A percentile compares a stretch with the other conserved stretches of the same genome.
phyloP scores from a whole-genome alignment of 2,113 vertebrate species.

The Tauraco erythrolophus region DNA sequence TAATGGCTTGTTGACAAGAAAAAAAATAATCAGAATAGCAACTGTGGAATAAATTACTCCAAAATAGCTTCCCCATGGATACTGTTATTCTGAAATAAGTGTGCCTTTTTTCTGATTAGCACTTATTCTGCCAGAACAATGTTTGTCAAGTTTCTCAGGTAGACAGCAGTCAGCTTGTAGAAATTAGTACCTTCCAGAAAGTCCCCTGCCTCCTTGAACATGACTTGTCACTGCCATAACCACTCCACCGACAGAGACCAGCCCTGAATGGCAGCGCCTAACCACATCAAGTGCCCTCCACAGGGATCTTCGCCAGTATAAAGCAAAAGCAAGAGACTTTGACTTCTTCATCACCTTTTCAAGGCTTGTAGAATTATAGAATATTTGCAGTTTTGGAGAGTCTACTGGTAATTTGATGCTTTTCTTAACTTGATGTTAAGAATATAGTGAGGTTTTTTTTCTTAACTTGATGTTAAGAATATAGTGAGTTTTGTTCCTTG shows the following conservation, averaged over 20 bases:
- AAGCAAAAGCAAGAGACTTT: neutral
- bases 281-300: neutral
- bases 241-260: neutral
- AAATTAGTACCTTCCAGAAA: neutral
- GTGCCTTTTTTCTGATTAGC: neutral
- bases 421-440: neutral
- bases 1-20: constrained; percentile 17
- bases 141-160: neutral
- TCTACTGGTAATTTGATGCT: neutral
- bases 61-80: neutral
- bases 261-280: neutral
- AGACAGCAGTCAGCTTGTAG: neutral
- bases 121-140: neutral
- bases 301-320: neutral
- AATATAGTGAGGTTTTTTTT: neutral
- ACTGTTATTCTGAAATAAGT: neutral
- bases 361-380: neutral
- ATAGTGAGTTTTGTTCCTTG: neutral
- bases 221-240: neutral
- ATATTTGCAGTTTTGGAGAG: neutral
- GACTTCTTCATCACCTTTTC: neutral
- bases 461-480: too few relatives aligned
- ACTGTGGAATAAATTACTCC: constrained; percentile 19
- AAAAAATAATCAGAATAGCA: constrained; percentile 25
- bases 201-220: neutral